Evolutionary conservation across 2,888 invertebrate genomes (phyloP), one percentile per base, ranked within the genome.

Genomic region (Scaptodrosophila latifasciaeformis): DNA sequence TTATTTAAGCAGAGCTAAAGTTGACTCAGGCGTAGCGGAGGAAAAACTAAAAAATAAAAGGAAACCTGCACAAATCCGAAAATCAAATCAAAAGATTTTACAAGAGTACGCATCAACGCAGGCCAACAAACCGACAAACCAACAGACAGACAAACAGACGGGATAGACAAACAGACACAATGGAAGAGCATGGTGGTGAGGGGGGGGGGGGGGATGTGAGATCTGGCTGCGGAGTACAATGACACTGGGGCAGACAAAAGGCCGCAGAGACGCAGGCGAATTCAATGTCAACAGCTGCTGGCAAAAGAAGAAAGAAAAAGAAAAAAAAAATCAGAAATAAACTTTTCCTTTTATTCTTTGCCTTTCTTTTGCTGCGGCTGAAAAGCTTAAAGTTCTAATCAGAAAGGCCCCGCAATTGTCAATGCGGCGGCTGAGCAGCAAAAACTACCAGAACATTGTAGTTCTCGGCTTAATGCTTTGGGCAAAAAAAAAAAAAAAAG

Each of bases 1-100:
- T 72, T 72, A 76, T 57, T 76, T 63, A 68, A 67, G 61, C 55
- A 57, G 70, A 68, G 17, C 13, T 15, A 13, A 37, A 37, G 37
- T 17, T 15, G 15, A 37, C 37, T n/a, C 62, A 27, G 47, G 19
- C 37, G 40, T 45, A 46, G 30, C 34, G 15, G 19, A 34, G 19
- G 7, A 7, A 9, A 27, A 21, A 21, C 21, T 5, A 9, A 30
- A 12, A 12, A 19, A 43, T 9, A 35, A n/a, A 12, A 30, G 2
- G 35, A 7, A 17, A 37, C 15, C 17, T 10, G 13, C 59, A 56
- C 47, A 70, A 62, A 76, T 76, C 61, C 64, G 61, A 63, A 72
- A 72, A 74, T 72, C 64, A 77, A 77, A 72, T 77, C 77, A 76
- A 67, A 72, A 72, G 74, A 76, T 67, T 76, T 70, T 59, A 70